A percentile compares a stretch with the other conserved stretches of the same genome.
Conservation (phyloP, 2,888 invertebrate genomes). For the Allolobophora icterica region DNA sequence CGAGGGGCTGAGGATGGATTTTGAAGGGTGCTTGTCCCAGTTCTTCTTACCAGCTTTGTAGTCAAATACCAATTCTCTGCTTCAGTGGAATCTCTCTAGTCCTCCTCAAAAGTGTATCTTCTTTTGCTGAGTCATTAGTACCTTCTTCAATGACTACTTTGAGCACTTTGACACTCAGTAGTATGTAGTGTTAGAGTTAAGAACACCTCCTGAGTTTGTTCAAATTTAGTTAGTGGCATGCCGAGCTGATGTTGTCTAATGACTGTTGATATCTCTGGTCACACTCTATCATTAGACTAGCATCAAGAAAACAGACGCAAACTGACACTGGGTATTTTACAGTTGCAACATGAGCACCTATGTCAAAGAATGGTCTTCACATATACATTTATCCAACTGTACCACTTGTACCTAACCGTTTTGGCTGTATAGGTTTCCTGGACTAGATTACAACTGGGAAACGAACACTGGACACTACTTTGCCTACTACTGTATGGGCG, state of each 20-base stretch:
- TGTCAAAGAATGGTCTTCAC: too few relatives aligned
- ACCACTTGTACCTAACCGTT: neutral
- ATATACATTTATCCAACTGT: neutral
- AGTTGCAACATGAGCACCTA: too few relatives aligned
- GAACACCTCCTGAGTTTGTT: neutral
- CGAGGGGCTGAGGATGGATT: neutral
- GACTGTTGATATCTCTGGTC: neutral
- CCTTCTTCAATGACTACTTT: neutral
- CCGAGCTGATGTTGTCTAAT: neutral
- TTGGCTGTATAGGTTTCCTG: constrained; percentile 37
- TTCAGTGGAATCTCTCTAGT: neutral
- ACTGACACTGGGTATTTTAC: neutral
- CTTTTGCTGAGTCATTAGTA: too few relatives aligned
- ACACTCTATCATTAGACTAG: neutral
- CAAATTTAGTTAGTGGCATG: neutral
- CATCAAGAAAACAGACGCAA: neutral
- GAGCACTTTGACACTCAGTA: neutral
- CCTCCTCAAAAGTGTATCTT: neutral
- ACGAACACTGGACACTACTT: constrained; percentile 72
- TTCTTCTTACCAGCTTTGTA: neutral
- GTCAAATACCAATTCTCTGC: neutral
- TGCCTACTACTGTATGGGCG: constrained; percentile 56
- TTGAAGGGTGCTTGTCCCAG: neutral
- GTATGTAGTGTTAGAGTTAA: neutral
- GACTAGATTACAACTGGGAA: constrained; percentile 44